Conservation (phyloP, 1,140 invertebrate species). For the Neodiprion fabricii region DNA sequence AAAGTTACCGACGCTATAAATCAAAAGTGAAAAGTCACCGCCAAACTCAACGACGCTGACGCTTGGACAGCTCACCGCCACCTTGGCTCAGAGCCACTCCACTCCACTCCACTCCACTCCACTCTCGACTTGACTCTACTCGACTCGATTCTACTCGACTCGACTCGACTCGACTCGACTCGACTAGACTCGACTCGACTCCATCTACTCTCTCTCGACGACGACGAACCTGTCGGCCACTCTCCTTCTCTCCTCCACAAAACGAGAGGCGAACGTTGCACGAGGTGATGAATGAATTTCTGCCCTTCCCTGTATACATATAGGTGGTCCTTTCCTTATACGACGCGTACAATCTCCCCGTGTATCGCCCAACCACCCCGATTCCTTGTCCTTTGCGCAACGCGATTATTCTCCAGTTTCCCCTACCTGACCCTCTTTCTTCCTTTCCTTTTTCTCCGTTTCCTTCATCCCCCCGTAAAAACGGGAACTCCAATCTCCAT, state of each 20-base stretch:
- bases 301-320: background rate
- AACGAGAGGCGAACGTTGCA: constrained; percentile 13
- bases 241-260: constrained; percentile 13
- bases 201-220: background rate
- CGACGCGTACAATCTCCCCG: no score
- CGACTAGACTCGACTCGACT: background rate
- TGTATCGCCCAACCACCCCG: no score
- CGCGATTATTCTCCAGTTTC: no score
- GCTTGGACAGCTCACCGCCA: background rate
- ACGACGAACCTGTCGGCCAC: background rate
- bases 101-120: constrained; percentile 31
- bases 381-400: no score
- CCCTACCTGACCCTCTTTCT: no score
- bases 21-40: constrained; percentile 62
- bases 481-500: no score
- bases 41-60: constrained; percentile 36
- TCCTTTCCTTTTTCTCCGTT: no score
- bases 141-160: background rate
- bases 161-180: background rate
- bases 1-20: constrained; percentile 59
- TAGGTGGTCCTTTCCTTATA: no score
- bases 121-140: background rate
- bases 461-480: no score
- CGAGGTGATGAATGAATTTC: constrained; percentile 51
- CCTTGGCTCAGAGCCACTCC: constrained; percentile 23